Evolutionary conservation across 64 coral and sea anemone genomes (phyloP), one percentile per base, ranked within the genome.

Genomic region (Stylophora pistillata): DNA sequence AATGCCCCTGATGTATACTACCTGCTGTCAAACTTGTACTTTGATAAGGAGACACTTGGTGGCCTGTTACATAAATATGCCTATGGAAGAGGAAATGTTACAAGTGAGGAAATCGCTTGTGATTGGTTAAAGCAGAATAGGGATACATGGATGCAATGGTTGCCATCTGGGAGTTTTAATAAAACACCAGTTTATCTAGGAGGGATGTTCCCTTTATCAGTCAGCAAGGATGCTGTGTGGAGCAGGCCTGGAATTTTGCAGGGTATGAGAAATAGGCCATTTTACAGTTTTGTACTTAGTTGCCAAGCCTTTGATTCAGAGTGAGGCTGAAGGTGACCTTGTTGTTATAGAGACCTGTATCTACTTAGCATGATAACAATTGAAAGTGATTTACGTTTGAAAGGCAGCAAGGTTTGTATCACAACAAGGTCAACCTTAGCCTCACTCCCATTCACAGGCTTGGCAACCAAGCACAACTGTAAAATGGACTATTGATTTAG

Each of bases 171-270:
- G 34, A 60, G 61, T 65, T 20, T 76, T 20, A 88, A 81, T 15
- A 96, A 96, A 55, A 72, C 63, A 2, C 94, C 94, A 32, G 94
- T 96, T 11, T 93, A 93, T 69, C 74, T 96, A 47, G 94, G 94
- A 71, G 94, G 94, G 10, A 96, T 96, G 94, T 96, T 96, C 73
- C 90, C 94, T 13, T 89, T 96, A 80, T 88, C 90, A 16, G 77
- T 30, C 61, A 86, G 54, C 47, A 62, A 88, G 27, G 82, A 83
- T 53, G 90, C 91, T 23, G 78, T 96, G 10, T 96, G 94, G 94
- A 91, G 90, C 66, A 89, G 90, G 47, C 94, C 94, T 41, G 94
- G 94, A 86, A 89, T 96, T 25, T 85, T 89, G 55, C 71, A 86
- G 53, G 94, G 94, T 96, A 71, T 47, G 37, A 47, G 55, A 58